Base-by-base conservation (phyloP, 2,797 vertebrate genomes). In the Diceros bicornis region DNA sequence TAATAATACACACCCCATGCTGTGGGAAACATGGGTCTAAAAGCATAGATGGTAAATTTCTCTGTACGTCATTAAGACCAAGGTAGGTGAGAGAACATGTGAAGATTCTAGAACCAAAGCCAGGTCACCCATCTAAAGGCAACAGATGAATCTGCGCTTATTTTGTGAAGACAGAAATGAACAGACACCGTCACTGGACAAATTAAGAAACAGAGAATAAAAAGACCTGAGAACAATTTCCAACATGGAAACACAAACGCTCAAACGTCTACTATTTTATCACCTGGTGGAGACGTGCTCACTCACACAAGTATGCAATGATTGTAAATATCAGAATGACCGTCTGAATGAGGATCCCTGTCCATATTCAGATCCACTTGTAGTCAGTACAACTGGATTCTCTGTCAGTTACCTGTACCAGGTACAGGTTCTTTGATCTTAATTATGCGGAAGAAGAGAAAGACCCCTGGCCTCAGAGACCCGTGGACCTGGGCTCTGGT, bases 291-390 rank as follows among this genome's bases (percentile, higher is more conserved):
- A 68, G 61, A 69, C 6, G 1, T 18, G 55, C 68, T 93, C 32
- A 6, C 64, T 66, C 72, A 86, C 29, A 82, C 17, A 55, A 6
- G 27, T 13, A 16, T 41, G n/a, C 41, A 29, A 21, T 69, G 41
- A 75, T 23, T 21, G 50, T 50, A 59, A 68, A 4, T 29, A 62
- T 55, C n/a, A 32, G 64, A 57, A 50, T 25, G 41, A 44, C 50
- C 34, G 17, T 62, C 21, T n/a, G 21, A n/a, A 32, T 0, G 25
- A 41, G n/a, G 23, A 25, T 10, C 44, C 21, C 9, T 1, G 16
- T 4, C 9, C 25, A 8, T 4, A 27, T 21, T 4, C 25, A 1
- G 18, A 10, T 2, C 20, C 1, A 16, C 50, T 1, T 20, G 18
- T 3, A 23, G 2, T 57, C 13, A 20, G 21, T 8, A 41, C 27